Base-by-base conservation (phyloP, 1,140 invertebrate species). In the Lepidotrigona ventralis region DNA sequence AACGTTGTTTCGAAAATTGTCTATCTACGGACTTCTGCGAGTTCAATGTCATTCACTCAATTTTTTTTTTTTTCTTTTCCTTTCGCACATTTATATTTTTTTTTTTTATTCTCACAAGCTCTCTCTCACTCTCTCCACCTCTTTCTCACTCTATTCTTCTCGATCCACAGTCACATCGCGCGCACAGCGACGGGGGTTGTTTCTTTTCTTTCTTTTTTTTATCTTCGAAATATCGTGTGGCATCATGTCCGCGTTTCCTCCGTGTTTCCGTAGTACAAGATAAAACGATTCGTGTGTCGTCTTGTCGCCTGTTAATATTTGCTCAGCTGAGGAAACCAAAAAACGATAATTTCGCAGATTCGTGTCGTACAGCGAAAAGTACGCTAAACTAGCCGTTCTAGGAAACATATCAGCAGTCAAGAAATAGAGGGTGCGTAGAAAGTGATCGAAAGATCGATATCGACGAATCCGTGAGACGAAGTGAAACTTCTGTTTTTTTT, bases 1-100 rank as follows among this genome's bases (percentile, higher is more conserved):
- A 85, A 82, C 46, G 71, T 76, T 54, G n/a, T 90, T 87, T 91
- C 90, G 89, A 90, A 93, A 92, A 91, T 92, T 92, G 90, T 85
- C 92, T 93, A 93, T 92, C 92, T 92, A 92, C 77, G 77, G 85
- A 81, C 80, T 85, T 58, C 70, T 82, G 81, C 66, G 72, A 74
- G 68, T 77, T 79, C 69, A 1, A 63, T 68, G 39, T 74, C 66
- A 53, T 3, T 54, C 64, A 29, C 19, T 54, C 58, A 56, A 46
- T 58, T 72, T n/a, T 60, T 17, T n/a, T 60, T 17, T 84, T 72
- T 84, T 23, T 26, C n/a, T 17, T 82, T 76, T 76, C 72, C 75
- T 83, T 71, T 80, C 53, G 58, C 58, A 60, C 58, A 12, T 23
- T 60, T 60, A 60, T 76, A n/a, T 78, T 63, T 14, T 17, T 9